Evolutionary conservation across 37 sponge, comb jelly and placozoan genomes (phyloP).

Genomic region (Chondrilla cf. caribensis): DNA sequence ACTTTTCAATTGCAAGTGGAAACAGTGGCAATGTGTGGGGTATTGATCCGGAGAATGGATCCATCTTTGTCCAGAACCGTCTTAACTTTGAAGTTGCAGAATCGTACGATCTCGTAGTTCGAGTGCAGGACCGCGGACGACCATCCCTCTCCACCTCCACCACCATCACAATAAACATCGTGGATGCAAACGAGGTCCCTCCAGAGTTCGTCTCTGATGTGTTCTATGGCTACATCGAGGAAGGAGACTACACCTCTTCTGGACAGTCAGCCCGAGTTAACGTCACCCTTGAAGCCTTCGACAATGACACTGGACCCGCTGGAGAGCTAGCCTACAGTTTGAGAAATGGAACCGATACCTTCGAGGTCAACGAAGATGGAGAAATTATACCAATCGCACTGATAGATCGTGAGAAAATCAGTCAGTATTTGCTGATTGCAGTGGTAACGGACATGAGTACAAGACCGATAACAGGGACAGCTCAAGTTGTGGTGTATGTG

Average conservation of each 20-base stretch:
- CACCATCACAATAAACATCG: conserved; percentile 25
- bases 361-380: conserved; percentile 33
- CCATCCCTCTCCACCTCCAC: conserved; percentile 13
- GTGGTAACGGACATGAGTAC: conserved; percentile 15
- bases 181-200: conserved; percentile 50
- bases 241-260: conserved; percentile 12
- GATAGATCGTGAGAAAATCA: conserved; percentile 43
- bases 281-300: conserved; percentile 43
- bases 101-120: conserved; percentile 37
- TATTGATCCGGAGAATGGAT: conserved; percentile 63
- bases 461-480: background rate
- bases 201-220: conserved; percentile 34
- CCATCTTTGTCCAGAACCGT: conserved; percentile 6
- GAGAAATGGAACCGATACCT: conserved; percentile 22
- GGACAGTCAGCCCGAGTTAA: background rate
- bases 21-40: conserved; percentile 40
- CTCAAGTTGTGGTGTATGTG: conserved; percentile 35
- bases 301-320: conserved; percentile 33
- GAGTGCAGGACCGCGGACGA: conserved; percentile 67
- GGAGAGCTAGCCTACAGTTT: conserved; percentile 40
- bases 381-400: background rate
- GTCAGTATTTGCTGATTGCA: conserved; percentile 11
- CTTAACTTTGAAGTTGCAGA: conserved; percentile 59
- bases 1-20: conserved; percentile 34
- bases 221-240: conserved; percentile 37